Evolutionary conservation across 2,113 vertebrate genomes (phyloP), one percentile per base, ranked within the genome.

Genomic region (Osmerus mordax): DNA sequence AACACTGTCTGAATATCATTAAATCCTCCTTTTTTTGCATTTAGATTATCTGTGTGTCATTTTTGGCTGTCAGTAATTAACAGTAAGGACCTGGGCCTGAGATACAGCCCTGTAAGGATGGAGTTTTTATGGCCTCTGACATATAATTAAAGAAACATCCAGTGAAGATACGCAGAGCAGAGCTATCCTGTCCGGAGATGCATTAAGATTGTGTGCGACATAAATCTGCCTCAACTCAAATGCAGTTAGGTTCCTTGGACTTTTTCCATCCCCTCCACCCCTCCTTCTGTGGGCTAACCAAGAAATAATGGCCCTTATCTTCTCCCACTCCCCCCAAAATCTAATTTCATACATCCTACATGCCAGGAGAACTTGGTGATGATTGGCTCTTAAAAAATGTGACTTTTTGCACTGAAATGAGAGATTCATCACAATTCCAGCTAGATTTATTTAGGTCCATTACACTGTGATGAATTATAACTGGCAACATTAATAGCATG

Each of bases 101-200:
- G 84, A 85, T 76, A 70, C 13, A 19, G 80, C 77, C 77, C 79
- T 79, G 83, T 85, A 83, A 74, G 77, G 72, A 81, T 80, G 78
- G 58, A 70, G 87, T 84, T 92, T 91, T 91, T 88, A 90, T 91
- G 90, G 91, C 91, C 91, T 93, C 89, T 93, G 92, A 92, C 91
- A 92, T 91, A 92, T 93, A 91, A 93, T 93, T 88, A 92, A 92
- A 91, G 90, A 92, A 91, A 90, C 89, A 93, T 92, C 89, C 90
- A 91, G 91, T 93, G 90, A 90, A 88, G 90, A 89, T 92, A 86
- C 87, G 89, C 80, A 83, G 87, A 89, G 87, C 82, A 88, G 85
- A 90, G 87, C 85, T 86, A 83, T 86, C 83, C 84, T 86, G 87
- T 87, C 89, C 83, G 79, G 84, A 80, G 78, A 89, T 88, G 86